Evolutionary conservation across 1,140 invertebrate species (phyloP), one percentile per base, ranked within the genome.

Genomic region (Stegodyphus dumicola): DNA sequence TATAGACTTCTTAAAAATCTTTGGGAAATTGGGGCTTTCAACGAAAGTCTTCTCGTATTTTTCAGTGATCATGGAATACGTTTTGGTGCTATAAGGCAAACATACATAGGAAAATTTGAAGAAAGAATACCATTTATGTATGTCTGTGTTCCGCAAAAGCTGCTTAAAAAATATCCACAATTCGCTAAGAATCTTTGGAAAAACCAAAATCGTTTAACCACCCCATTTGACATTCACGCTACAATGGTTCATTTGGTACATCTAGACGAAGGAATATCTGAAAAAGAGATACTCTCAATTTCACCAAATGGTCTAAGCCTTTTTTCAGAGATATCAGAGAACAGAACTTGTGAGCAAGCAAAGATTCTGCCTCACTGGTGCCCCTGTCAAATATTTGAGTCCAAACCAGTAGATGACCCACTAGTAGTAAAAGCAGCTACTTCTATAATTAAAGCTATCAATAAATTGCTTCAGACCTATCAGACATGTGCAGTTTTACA

Each of bases 51-150:
- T 0, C 89, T 98, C 0, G 92, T 99, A 17, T 93, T 98, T 33
- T 92, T 97, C 87, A 97, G 96, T 88, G 98, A 99, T 90, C 98
- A 99, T 90, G 98, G 97, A 0, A 94, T 97, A 88, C 91, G 98
- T 49, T 98, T 95, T 91, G 97, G 97, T 2, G 91, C 92, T 1
- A 94, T 97, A n/a, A 90, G 95, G 33, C 90, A 93, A 88, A 98
- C 97, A 0, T 94, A 95, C 89, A 93, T 92, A 76, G 97, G 87
- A 6, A 91, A 91, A 88, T 91, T 91, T 90, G 91, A 92, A 88
- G 93, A 92, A 88, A 91, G 92, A 78, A 90, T 97, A 86, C 95
- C 96, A 0, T 95, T 96, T 86, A 91, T 96, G 10, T 95, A 95
- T 88, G 90, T 98, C 3, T 92, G 94, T 88, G 88, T 98, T 15